A percentile compares a stretch with the other conserved stretches of the same genome.
phyloP scores from a whole-genome alignment of 2,888 invertebrate genomes.

The Esperia sulphurella region DNA sequence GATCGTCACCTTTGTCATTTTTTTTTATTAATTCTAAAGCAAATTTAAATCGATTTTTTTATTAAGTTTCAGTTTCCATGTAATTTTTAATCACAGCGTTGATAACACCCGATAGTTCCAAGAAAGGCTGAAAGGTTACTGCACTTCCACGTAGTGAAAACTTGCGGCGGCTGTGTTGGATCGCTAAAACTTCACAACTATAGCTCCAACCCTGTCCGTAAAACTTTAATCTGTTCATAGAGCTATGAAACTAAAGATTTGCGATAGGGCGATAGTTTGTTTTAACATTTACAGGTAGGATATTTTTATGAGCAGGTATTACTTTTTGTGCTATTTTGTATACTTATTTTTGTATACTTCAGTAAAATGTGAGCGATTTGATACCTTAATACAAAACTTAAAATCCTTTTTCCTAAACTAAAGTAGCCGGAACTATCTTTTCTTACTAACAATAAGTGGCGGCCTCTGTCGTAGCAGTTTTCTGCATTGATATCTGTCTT shows the following conservation, averaged over 20 bases:
- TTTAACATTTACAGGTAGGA: background rate
- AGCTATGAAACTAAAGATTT: slow-evolving; percentile 25
- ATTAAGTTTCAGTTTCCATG: slow-evolving; percentile 10
- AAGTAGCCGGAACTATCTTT: no score
- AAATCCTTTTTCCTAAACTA: no score
- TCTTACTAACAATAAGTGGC: no score
- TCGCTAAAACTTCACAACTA: slow-evolving; percentile 41
- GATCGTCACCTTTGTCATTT: no score
- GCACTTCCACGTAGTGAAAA: slow-evolving; percentile 57
- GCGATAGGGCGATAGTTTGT: background rate
- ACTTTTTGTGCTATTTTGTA: no score
- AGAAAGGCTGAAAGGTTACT: slow-evolving; percentile 56
- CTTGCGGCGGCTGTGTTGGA: slow-evolving; percentile 38
- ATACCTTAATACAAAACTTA: no score
- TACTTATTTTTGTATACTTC: no score
- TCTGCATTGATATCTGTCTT: no score
- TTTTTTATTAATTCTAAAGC: background rate
- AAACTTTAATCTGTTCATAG: slow-evolving; percentile 45
- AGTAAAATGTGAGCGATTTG: no score
- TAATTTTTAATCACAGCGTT: slow-evolving; percentile 9
- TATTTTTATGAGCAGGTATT: no score
- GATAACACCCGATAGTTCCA: slow-evolving; percentile 17
- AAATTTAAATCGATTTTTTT: background rate
- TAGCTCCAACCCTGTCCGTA: slow-evolving; percentile 37
- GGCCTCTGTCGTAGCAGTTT: no score